Base-by-base conservation (phyloP, 2,797 vertebrate species). In the Aplochiton taeniatus region DNA sequence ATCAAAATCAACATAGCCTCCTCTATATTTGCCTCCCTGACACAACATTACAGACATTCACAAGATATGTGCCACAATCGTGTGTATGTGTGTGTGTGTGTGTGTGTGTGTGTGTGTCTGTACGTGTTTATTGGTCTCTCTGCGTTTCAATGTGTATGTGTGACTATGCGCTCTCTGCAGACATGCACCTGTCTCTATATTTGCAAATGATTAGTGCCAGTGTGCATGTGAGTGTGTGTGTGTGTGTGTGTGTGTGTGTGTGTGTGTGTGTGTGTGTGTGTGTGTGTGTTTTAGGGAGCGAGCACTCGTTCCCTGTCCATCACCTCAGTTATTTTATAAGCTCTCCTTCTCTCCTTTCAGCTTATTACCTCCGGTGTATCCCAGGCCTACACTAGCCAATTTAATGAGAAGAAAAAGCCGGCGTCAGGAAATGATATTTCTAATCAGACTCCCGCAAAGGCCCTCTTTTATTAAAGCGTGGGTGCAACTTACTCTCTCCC, bases 341-440 rank as follows among this genome's bases (percentile, higher is more conserved):
- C 31, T 31, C 31, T 68, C 71, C 69, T 50, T 56, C 58, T 66
- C 70, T 74, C 68, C 58, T 60, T 8, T 69, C 62, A 46, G 51
- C 47, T 64, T 64, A 55, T 64, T 64, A 64, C 14, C 54, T 14
- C 9, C n/a, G n/a, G 50, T 18, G n/a, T n/a, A 51, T 45, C 74
- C 75, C 57, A 19, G 70, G 46, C 20, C 47, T 41, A 41, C 68
- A 51, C 68, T 0, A 14, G 63, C 66, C 76, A 66, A 68, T 87
- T 86, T 84, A 87, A 84, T 86, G 74, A 75, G 66, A 54, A 69
- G 70, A 60, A 72, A 68, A 78, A 82, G 73, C 61, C 16, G 71
- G 80, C 70, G 48, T 81, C 84, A 89, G 89, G 89, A 90, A 89
- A 92, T 90, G 44, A 90, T 89, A 86, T 88, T 90, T 89, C 80